A percentile compares a stretch with the other conserved stretches of the same genome.
phyloP scores from a whole-genome alignment of 2,113 vertebrate species.

The Nothobranchius kuhntae region DNA sequence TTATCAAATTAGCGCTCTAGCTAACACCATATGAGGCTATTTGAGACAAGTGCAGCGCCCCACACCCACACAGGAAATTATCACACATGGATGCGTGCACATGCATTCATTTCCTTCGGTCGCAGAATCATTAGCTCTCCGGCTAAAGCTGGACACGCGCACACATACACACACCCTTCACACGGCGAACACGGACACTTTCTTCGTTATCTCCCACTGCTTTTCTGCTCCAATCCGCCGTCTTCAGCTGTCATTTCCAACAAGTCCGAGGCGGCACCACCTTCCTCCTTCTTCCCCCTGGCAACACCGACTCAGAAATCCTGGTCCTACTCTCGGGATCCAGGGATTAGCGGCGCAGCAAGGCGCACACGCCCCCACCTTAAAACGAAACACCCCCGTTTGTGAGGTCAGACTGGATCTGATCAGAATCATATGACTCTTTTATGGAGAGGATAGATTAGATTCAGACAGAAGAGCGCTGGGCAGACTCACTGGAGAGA shows the following conservation, averaged over 20 bases:
- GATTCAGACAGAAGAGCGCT: no score
- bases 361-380: background rate
- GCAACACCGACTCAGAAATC: constrained; percentile 73
- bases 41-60: constrained; percentile 27
- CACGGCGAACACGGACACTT: constrained; percentile 35
- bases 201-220: constrained; percentile 64
- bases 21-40: constrained; percentile 48
- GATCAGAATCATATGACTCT: no score
- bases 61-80: constrained; percentile 4
- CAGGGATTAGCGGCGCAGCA: constrained; percentile 62
- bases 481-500: no score
- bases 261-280: constrained; percentile 75
- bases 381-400: no score
- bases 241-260: constrained; percentile 80
- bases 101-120: constrained; percentile 35
- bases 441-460: no score
- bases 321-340: constrained; percentile 66
- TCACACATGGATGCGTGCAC: constrained; percentile 9
- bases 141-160: constrained; percentile 44
- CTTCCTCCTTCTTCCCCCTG: constrained; percentile 73
- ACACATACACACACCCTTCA: constrained; percentile 54
- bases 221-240: constrained; percentile 61
- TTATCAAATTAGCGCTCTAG: constrained; percentile 67
- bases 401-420: no score
- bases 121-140: constrained; percentile 36